Conservation (phyloP, 2,797 vertebrate genomes). For the Vultur gryphus region DNA sequence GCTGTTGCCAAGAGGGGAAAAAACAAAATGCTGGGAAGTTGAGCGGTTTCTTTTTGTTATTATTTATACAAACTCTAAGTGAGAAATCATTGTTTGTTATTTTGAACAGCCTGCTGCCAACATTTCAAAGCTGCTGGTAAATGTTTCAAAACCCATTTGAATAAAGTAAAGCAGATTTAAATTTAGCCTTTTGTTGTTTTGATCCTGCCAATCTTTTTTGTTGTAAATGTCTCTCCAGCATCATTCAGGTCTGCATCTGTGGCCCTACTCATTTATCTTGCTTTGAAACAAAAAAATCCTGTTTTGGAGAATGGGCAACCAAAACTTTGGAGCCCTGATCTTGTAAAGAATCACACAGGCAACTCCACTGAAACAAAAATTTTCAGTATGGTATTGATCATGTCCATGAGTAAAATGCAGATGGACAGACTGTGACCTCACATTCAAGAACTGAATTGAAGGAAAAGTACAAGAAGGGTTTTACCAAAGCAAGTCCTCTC, state of each 20-base stretch:
- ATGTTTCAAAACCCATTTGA: not conserved
- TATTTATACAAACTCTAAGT: not conserved
- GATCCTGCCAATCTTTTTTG: not conserved
- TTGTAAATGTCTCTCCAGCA: not conserved
- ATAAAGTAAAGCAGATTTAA: not conserved
- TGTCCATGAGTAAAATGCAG: not conserved
- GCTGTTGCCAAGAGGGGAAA: not conserved
- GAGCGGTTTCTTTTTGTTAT: not conserved
- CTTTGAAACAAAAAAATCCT: not conserved
- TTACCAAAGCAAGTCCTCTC: not conserved
- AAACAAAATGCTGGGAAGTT: not conserved
- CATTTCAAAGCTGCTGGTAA: constrained; percentile 10
- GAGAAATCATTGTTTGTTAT: not conserved
- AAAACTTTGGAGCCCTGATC: not conserved
- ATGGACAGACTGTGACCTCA: not conserved
- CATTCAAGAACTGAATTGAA: not conserved
- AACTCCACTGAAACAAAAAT: not conserved
- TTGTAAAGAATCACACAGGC: not conserved
- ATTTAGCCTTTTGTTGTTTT: not conserved
- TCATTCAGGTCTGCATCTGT: not conserved
- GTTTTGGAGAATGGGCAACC: not conserved
- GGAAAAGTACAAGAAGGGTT: not conserved
- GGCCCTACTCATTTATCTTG: not conserved
- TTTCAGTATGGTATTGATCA: not conserved
- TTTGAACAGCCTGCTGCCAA: not conserved